These are phyloP conservation scores for Macrostomum cliftonense DNA, from an alignment of 2,888 invertebrate species.

Conservation along the genomic window DNA sequence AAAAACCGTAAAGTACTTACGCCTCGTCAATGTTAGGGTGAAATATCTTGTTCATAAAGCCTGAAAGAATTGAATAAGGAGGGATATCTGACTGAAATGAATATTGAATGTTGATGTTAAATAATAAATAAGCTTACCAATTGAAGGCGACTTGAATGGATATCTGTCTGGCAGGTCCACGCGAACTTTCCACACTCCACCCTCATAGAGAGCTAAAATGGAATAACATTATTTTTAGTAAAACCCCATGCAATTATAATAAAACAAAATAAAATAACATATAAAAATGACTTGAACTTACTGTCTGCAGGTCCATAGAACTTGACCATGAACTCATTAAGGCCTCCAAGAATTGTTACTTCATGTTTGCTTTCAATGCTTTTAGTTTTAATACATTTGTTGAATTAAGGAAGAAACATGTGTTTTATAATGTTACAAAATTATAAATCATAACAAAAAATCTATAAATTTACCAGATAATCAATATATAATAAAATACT, in stretches of 20 bases:
- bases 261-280: background rate
- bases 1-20: slow-evolving; percentile 22
- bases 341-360: slow-evolving; percentile 85
- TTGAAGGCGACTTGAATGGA: slow-evolving; percentile 98
- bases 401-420: too few relatives aligned
- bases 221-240: too few relatives aligned
- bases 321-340: slow-evolving; percentile 98
- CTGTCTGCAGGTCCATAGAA: slow-evolving; percentile 94
- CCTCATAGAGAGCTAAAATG: slow-evolving; percentile 77
- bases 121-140: slow-evolving; percentile 43
- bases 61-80: slow-evolving; percentile 22
- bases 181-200: slow-evolving; percentile 95
- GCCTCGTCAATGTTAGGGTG: slow-evolving; percentile 99
- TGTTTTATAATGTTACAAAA: too few relatives aligned
- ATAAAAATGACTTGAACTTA: slow-evolving; percentile 38
- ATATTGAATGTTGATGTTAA: too few relatives aligned
- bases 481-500: too few relatives aligned
- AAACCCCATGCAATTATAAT: too few relatives aligned
- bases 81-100: too few relatives aligned
- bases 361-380: slow-evolving; percentile 98
- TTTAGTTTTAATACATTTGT: slow-evolving; percentile 16
- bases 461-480: too few relatives aligned
- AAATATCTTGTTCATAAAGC: slow-evolving; percentile 96
- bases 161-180: slow-evolving; percentile 98
- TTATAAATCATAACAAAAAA: too few relatives aligned